Conservation (phyloP, 2,888 invertebrate genomes). For the Drosophila tripunctata region DNA sequence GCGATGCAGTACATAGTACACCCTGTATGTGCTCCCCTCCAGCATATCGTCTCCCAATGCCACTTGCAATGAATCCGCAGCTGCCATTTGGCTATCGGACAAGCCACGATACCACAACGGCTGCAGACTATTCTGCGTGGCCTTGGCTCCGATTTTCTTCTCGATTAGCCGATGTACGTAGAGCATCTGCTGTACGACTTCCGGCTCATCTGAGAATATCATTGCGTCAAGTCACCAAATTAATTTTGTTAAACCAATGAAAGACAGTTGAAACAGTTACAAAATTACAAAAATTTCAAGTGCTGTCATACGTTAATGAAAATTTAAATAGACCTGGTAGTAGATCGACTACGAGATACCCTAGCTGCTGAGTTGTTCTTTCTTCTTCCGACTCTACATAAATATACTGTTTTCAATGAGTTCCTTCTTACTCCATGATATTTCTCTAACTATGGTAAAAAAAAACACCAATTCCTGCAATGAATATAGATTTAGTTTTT, state of each 20-base stretch:
- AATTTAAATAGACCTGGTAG: not conserved
- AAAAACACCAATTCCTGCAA: too few species aligned
- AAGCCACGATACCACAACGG: slow-evolving; percentile 81
- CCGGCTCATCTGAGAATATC: not conserved
- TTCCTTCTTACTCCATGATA: too few species aligned
- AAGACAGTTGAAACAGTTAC: slow-evolving; percentile 2
- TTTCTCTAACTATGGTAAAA: too few species aligned
- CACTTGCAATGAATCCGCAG: slow-evolving; percentile 52
- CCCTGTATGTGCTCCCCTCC: slow-evolving; percentile 71
- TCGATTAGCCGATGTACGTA: slow-evolving; percentile 13
- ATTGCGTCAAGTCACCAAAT: slow-evolving; percentile 4
- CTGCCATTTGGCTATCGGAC: slow-evolving; percentile 71
- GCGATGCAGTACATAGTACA: slow-evolving; percentile 16
- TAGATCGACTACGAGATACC: not conserved
- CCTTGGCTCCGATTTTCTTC: not conserved
- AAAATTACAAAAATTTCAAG: slow-evolving; percentile 31
- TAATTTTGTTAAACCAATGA: slow-evolving; percentile 15
- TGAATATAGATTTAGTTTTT: too few species aligned
- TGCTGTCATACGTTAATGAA: slow-evolving; percentile 14
- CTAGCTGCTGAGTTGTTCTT: not conserved
- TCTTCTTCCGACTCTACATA: too few species aligned
- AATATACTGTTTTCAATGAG: too few species aligned
- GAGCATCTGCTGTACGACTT: slow-evolving; percentile 15
- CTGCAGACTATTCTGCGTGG: slow-evolving; percentile 3
- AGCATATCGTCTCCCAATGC: slow-evolving; percentile 75